phyloP scores from a whole-genome alignment of 2,113 vertebrate species.

The Apaloderma vittatum region DNA sequence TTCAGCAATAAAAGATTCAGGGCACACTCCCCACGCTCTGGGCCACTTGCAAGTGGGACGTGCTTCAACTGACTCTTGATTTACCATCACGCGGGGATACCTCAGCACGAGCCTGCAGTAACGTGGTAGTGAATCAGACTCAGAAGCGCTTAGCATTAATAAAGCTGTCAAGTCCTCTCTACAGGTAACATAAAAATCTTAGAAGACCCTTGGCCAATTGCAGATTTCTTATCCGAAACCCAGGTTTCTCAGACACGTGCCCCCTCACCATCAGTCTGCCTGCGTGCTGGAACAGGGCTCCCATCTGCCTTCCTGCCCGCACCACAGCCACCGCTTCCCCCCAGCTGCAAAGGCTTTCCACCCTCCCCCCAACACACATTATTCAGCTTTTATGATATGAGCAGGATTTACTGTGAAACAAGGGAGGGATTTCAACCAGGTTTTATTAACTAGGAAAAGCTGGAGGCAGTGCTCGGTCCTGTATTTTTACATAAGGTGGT shows the following conservation, averaged over 20 bases:
- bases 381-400: background rate
- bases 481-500: background rate
- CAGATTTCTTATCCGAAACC: background rate
- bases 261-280: background rate
- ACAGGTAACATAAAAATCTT: slow-evolving; percentile 22
- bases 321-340: background rate
- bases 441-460: slow-evolving; percentile 47
- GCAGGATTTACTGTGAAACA: background rate
- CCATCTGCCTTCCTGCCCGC: background rate
- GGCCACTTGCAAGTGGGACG: background rate
- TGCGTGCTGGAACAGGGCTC: background rate
- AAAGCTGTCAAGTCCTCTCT: slow-evolving; percentile 27
- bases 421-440: background rate
- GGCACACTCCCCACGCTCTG: background rate
- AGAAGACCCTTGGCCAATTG: background rate
- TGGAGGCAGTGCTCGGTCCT: slow-evolving; percentile 3
- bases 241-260: background rate
- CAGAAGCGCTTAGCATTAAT: background rate
- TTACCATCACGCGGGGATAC: accelerated
- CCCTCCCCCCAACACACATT: accelerated
- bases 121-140: background rate
- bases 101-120: background rate
- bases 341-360: background rate
- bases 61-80: background rate
- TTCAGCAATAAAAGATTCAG: background rate